These are phyloP conservation scores for Acropternis orthonyx DNA, from an alignment of 2,797 vertebrate species.

Conservation along the genomic window DNA sequence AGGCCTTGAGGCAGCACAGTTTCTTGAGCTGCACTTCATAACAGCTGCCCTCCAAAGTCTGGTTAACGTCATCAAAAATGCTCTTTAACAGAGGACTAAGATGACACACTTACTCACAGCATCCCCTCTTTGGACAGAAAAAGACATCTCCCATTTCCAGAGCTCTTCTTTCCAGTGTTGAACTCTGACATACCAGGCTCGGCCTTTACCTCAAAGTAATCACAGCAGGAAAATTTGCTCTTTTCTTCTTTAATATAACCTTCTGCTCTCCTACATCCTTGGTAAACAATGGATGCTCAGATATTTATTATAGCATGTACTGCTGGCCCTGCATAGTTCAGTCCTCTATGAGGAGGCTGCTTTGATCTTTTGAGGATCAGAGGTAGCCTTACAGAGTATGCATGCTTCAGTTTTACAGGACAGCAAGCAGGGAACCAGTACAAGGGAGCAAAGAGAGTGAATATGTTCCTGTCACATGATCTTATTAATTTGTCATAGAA, in stretches of 20 bases:
- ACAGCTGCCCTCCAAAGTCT: slow-evolving; percentile 48
- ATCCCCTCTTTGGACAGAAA: neutral
- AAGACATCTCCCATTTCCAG: neutral
- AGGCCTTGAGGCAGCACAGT: slow-evolving; percentile 18
- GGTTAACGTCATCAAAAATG: slow-evolving; percentile 29
- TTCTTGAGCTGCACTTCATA: slow-evolving; percentile 22
- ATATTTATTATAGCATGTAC: neutral
- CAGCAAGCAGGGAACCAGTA: neutral
- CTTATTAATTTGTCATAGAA: neutral
- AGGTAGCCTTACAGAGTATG: neutral
- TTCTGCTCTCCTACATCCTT: neutral
- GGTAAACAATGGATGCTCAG: neutral
- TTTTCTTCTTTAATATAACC: neutral
- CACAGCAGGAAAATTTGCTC: neutral
- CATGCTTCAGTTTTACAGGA: neutral
- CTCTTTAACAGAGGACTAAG: slow-evolving; percentile 1
- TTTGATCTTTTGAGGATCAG: neutral
- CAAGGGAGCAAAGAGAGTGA: neutral
- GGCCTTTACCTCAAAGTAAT: neutral
- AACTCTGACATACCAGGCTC: neutral
- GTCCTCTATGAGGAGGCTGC: neutral
- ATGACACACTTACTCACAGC: neutral
- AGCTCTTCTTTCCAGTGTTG: neutral
- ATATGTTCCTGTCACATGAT: neutral
- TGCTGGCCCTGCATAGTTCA: neutral